Conservation (phyloP, 2,797 vertebrate genomes). For the Microctenopoma steveboyesi region DNA sequence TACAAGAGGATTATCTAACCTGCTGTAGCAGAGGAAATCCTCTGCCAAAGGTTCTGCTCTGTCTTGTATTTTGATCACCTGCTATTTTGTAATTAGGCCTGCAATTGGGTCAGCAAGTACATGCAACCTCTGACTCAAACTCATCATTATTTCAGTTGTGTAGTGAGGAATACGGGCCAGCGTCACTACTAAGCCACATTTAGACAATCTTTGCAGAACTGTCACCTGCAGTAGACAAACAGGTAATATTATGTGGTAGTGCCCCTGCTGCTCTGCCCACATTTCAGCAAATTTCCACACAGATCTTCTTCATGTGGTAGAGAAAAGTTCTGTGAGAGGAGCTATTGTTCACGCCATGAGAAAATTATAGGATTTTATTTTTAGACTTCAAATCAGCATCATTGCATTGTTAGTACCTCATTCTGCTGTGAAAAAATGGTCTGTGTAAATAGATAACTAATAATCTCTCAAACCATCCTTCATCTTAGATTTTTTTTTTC, state of each 20-base stretch:
- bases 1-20: slow-evolving; percentile 23
- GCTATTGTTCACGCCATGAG: slow-evolving; percentile 8
- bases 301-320: not conserved
- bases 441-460: not conserved
- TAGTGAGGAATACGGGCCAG: slow-evolving; percentile 33
- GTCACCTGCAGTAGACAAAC: not conserved
- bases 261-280: not conserved
- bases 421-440: not conserved
- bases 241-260: not conserved
- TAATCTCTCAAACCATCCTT: not conserved
- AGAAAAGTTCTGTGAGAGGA: slow-evolving; percentile 11
- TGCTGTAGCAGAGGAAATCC: slow-evolving; percentile 34
- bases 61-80: slow-evolving; percentile 54
- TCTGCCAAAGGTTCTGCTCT: slow-evolving; percentile 42
- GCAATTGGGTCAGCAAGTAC: slow-evolving; percentile 66
- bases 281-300: slow-evolving; percentile 1
- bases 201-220: slow-evolving; percentile 13
- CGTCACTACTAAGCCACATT: slow-evolving; percentile 12
- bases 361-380: not conserved
- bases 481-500: not conserved
- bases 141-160: slow-evolving; percentile 82
- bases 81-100: slow-evolving; percentile 67
- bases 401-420: not conserved
- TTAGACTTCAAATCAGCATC: slow-evolving; percentile 2
- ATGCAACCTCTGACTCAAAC: slow-evolving; percentile 65